Evolutionary conservation across 1,140 invertebrate species (phyloP).

Genomic region (Schlechtendalia chinensis): DNA sequence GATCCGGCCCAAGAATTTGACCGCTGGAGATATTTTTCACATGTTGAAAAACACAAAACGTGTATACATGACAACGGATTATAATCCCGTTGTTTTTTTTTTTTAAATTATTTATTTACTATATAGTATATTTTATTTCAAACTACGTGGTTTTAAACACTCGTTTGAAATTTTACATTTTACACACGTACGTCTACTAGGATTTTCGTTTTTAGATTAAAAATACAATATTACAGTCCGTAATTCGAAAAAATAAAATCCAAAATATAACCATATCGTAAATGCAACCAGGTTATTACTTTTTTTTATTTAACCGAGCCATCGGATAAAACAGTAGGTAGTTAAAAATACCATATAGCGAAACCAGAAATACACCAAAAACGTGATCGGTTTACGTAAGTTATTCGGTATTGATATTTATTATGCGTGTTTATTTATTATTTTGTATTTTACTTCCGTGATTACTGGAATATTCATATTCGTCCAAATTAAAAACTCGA

Average conservation of each 20-base stretch:
- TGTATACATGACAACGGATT: neutral
- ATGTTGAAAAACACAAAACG: too few species aligned
- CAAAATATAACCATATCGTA: neutral
- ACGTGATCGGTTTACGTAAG: slow-evolving; percentile 19
- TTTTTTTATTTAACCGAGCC: neutral
- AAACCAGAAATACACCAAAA: neutral
- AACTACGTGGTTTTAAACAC: neutral
- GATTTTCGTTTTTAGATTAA: slow-evolving; percentile 28
- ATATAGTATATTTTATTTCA: neutral
- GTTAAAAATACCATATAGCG: neutral
- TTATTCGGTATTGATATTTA: neutral
- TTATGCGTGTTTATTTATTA: too few species aligned
- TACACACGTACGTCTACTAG: neutral
- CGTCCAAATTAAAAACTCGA: too few species aligned
- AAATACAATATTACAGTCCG: slow-evolving; percentile 24
- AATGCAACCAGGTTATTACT: slow-evolving; percentile 11
- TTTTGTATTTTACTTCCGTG: too few species aligned
- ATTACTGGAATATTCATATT: too few species aligned
- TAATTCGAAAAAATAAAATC: slow-evolving; percentile 5
- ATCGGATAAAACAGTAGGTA: slow-evolving; percentile 1
- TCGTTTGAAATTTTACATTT: slow-evolving; percentile 26
- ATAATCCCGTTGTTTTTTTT: neutral
- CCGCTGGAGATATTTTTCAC: too few species aligned
- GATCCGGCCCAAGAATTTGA: too few species aligned
- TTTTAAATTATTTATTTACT: slow-evolving; percentile 20